Evolutionary conservation across 2,797 vertebrate species (phyloP).

Genomic region (Delichon dasypus): DNA sequence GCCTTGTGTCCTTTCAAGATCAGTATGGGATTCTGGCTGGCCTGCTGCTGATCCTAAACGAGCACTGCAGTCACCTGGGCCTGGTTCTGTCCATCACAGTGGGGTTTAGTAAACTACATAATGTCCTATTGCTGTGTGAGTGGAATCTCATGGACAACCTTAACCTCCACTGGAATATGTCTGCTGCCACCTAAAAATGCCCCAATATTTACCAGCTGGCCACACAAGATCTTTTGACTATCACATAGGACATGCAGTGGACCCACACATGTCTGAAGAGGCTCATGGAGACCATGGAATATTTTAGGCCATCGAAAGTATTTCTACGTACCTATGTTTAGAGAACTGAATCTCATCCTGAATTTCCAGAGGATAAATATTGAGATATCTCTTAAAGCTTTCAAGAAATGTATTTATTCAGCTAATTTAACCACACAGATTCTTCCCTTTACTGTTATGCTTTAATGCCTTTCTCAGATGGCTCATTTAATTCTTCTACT

Average conservation of each 20-base stretch:
- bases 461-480: neutral
- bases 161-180: neutral
- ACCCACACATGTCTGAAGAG: neutral
- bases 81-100: no score
- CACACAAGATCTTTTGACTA: neutral
- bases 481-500: neutral
- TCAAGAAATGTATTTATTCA: neutral
- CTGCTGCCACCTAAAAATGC: neutral
- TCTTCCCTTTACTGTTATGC: neutral
- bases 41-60: neutral
- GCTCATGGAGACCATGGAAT: neutral
- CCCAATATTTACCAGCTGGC: neutral
- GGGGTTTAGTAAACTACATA: neutral
- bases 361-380: neutral
- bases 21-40: neutral
- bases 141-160: neutral
- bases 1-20: neutral
- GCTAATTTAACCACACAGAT: neutral
- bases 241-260: rapidly evolving
- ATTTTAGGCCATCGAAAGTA: neutral
- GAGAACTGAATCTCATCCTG: neutral
- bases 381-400: neutral
- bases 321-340: neutral
- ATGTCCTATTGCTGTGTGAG: neutral
- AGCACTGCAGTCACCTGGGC: neutral